These are phyloP conservation scores for Chionis minor DNA, from an alignment of 2,113 vertebrate species.

Conservation along the genomic window DNA sequence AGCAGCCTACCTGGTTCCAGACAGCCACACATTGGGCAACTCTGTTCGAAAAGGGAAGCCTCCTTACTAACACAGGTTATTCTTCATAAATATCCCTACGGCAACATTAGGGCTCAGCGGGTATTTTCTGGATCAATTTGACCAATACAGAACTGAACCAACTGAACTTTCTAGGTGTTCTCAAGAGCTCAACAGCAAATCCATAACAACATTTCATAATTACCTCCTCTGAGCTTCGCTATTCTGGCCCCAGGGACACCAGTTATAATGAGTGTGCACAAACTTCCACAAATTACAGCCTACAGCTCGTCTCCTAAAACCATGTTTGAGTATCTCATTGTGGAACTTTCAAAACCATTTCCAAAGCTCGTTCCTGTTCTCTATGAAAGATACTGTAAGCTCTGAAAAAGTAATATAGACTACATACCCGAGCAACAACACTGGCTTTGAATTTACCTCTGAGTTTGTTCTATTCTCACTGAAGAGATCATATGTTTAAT, in stretches of 20 bases:
- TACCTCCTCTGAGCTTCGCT: not conserved
- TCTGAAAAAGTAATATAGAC: not conserved
- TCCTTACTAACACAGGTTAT: not conserved
- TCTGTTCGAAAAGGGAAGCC: not conserved
- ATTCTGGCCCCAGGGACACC: not conserved
- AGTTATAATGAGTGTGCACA: not conserved
- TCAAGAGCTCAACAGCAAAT: not conserved
- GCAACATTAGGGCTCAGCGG: not conserved
- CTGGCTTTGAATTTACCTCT: not conserved
- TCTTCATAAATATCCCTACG: not conserved
- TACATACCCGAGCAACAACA: not conserved
- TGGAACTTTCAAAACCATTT: not conserved
- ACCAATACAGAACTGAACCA: not conserved
- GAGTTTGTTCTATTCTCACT: not conserved
- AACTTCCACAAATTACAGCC: not conserved
- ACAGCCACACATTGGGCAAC: accelerated
- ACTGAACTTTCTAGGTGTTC: not conserved
- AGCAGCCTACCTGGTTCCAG: accelerated
- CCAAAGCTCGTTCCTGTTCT: not conserved
- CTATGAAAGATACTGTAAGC: not conserved
- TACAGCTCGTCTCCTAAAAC: not conserved
- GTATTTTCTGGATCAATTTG: not conserved
- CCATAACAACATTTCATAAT: not conserved
- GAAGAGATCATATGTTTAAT: not conserved
- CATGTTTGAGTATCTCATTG: not conserved